Evolutionary conservation across 2,797 vertebrate genomes (phyloP), one percentile per base, ranked within the genome.

Genomic region (Spatula versicolor): DNA sequence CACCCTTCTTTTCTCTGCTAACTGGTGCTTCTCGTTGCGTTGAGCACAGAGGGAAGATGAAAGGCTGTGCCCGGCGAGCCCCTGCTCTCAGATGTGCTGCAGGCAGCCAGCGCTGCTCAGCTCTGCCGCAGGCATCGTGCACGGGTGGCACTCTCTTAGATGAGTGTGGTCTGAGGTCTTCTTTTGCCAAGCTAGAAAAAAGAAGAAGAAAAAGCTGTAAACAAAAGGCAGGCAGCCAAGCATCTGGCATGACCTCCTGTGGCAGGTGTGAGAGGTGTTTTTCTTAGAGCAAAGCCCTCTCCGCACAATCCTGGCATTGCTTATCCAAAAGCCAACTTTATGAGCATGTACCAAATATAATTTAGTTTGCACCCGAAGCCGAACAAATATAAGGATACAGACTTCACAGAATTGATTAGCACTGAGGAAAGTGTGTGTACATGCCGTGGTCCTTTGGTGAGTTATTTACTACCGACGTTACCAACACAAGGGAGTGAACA

Each of bases 31-130:
- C n/a, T 60, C 0, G 0, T 11, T 25, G 52, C 41, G 55, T 16
- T 0, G 2, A 55, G 52, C 2, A 0, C 0, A 0, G 74, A 10
- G 1, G 30, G 3, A 37, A 43, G 88, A 33, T 23, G 66, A 80
- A 83, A 83, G 64, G 37, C 74, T 31, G 66, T 13, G 77, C 48
- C 13, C 0, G 1, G 20, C 0, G 4, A 90, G 59, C 39, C 46
- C 9, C 19, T 2, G 6, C 26, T 26, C 3, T 13, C 76, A 43
- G 88, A 82, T 35, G 45, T 23, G 11, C 3, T 9, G 80, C 46
- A 37, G 45, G 75, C 78, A 46, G 86, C 2, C 4, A 1, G 64
- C 20, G 30, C 0, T 41, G 46, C 75, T 73, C 26, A 30, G 73
- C 76, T 79, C 1, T 58, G 69, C 87, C 56, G 0, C 95, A 93